phyloP scores from a whole-genome alignment of 2,797 vertebrate genomes.

The Micropoecilia bifurca region DNA sequence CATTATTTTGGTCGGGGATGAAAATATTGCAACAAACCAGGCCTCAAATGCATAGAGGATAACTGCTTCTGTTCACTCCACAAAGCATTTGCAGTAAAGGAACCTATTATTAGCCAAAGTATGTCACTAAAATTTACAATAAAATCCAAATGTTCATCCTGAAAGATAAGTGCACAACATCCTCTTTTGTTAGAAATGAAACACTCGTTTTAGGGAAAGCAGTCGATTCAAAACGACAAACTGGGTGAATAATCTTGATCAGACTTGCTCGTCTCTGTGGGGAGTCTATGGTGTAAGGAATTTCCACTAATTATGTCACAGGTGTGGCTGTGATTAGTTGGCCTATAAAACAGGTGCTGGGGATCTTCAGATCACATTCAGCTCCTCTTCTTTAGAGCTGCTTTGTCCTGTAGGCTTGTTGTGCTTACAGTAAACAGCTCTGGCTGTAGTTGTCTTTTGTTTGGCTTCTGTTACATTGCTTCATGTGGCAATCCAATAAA shows the following conservation, averaged over 20 bases:
- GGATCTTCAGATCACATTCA: neutral
- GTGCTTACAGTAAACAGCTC: slow-evolving; percentile 13
- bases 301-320: slow-evolving; percentile 46
- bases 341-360: slow-evolving; percentile 50
- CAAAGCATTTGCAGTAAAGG: neutral
- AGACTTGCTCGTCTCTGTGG: neutral
- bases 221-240: neutral
- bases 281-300: neutral
- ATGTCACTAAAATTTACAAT: neutral
- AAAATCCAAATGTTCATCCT: neutral
- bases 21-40: neutral
- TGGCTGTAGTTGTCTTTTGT: slow-evolving; percentile 18
- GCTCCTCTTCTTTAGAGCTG: slow-evolving; percentile 27
- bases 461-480: slow-evolving; percentile 27
- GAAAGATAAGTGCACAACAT: neutral
- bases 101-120: neutral
- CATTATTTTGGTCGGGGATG: neutral
- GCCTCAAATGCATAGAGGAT: neutral
- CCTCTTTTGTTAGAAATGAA: slow-evolving; percentile 1
- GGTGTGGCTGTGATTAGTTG: slow-evolving; percentile 32
- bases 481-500: slow-evolving; percentile 50
- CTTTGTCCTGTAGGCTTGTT: slow-evolving; percentile 21
- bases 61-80: neutral
- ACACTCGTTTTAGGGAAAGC: neutral
- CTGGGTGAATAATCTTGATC: neutral